A percentile compares a stretch with the other conserved stretches of the same genome.
Conservation (phyloP, 1,140 invertebrate genomes). For the Sitodiplosis mosellana region DNA sequence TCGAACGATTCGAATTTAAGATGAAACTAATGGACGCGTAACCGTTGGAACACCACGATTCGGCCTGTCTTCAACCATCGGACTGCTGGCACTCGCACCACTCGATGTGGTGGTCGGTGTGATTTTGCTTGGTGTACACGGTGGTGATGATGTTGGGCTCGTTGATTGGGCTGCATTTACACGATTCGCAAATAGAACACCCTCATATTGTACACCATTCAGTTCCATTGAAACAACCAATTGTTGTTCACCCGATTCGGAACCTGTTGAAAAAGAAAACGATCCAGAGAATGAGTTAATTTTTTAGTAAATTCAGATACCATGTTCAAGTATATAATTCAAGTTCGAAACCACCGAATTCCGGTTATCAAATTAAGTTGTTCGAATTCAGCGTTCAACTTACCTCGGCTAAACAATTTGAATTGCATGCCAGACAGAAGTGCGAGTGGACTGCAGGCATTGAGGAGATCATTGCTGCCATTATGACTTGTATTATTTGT, state of each 20-base stretch:
- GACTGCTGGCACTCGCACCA: neutral
- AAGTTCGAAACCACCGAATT: too few relatives aligned
- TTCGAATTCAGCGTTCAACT: too few relatives aligned
- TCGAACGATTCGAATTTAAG: neutral
- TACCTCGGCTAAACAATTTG: conserved; percentile 77
- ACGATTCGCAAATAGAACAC: conserved; percentile 61
- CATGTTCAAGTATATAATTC: too few relatives aligned
- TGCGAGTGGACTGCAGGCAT: neutral
- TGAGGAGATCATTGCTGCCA: conserved; percentile 4
- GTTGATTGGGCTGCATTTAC: conserved; percentile 29
- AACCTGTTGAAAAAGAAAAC: conserved; percentile 28
- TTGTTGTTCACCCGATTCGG: conserved; percentile 61
- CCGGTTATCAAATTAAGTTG: too few relatives aligned
- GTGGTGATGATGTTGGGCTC: conserved; percentile 14
- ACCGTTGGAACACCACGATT: neutral
- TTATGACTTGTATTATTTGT: conserved; percentile 9
- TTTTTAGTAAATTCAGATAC: too few relatives aligned
- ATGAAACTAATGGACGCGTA: neutral
- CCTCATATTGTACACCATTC: conserved; percentile 81
- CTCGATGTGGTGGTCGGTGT: too few relatives aligned
- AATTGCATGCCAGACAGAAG: conserved; percentile 49
- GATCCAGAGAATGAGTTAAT: too few relatives aligned
- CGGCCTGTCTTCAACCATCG: neutral
- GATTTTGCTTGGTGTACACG: neutral
- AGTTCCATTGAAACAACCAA: conserved; percentile 91